Evolutionary conservation across 1,140 invertebrate genomes (phyloP).

Genomic region (Idris sp.): DNA sequence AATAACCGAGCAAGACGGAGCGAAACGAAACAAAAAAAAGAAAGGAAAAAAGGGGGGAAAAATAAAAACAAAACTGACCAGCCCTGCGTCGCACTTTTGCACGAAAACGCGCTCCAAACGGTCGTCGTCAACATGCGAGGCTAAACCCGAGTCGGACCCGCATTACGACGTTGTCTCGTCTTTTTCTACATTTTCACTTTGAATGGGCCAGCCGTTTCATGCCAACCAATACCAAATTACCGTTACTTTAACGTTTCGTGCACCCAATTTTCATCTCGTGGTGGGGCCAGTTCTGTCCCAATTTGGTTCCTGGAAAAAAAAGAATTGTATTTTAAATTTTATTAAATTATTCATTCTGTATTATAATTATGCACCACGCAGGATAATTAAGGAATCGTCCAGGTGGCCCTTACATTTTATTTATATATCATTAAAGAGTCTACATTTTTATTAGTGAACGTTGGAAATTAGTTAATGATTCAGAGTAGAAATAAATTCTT

Average conservation of each 20-base stretch:
- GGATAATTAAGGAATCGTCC: too few relatives aligned
- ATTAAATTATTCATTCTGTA: too few relatives aligned
- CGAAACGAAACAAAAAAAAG: constrained; percentile 21
- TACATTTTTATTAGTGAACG: too few relatives aligned
- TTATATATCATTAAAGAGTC: too few relatives aligned
- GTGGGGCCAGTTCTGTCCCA: too few relatives aligned
- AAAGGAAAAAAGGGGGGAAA: constrained; percentile 22
- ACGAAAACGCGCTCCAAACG: constrained; percentile 27
- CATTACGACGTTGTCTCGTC: constrained; percentile 26
- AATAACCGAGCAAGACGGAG: constrained; percentile 2
- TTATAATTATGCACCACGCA: too few relatives aligned
- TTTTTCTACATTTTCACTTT: constrained; percentile 52
- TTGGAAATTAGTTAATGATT: too few relatives aligned
- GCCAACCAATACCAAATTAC: neutral
- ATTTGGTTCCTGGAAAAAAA: too few relatives aligned
- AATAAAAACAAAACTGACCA: constrained; percentile 42
- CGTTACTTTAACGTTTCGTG: constrained; percentile 9
- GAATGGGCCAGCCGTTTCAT: constrained; percentile 7
- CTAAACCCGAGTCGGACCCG: constrained; percentile 24
- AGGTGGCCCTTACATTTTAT: too few relatives aligned
- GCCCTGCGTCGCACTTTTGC: constrained; percentile 28
- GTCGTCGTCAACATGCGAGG: constrained; percentile 45
- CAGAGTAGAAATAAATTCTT: too few relatives aligned
- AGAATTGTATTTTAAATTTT: too few relatives aligned
- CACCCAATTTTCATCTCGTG: constrained; percentile 24